These are phyloP conservation scores for Etheostoma spectabile DNA, from an alignment of 2,113 vertebrate species.

Conservation along the genomic window DNA sequence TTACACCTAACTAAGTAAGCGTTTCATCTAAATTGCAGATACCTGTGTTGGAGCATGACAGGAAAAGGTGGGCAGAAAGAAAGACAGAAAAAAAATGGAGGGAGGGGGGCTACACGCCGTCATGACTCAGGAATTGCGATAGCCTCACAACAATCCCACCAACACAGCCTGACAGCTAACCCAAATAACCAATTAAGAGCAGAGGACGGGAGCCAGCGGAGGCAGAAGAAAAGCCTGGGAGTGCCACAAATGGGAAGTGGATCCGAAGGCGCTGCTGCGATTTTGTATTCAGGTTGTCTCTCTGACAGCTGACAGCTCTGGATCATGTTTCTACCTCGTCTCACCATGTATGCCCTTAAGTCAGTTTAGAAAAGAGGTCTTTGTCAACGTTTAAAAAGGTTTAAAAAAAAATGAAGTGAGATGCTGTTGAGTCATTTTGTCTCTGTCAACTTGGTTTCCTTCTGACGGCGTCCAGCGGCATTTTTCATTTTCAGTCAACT, in stretches of 20 bases:
- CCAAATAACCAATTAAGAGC: constrained; percentile 80
- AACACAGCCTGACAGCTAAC: constrained; percentile 66
- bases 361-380: constrained; percentile 39
- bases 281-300: constrained; percentile 54
- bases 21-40: constrained; percentile 54
- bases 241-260: constrained; percentile 32
- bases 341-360: constrained; percentile 24
- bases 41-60: constrained; percentile 45
- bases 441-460: background rate
- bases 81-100: background rate
- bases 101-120: background rate
- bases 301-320: constrained; percentile 62
- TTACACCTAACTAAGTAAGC: constrained; percentile 12
- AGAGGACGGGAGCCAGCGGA: constrained; percentile 56
- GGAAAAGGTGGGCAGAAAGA: constrained; percentile 25
- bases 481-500: constrained; percentile 7
- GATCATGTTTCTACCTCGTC: constrained; percentile 48
- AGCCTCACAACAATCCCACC: constrained; percentile 66
- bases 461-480: constrained; percentile 1
- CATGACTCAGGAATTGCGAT: constrained; percentile 65
- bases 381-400: constrained; percentile 13
- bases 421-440: constrained; percentile 15
- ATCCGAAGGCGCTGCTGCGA: constrained; percentile 46
- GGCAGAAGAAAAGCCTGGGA: constrained; percentile 51
- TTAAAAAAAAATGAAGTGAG: background rate